Evolutionary conservation across 2,797 vertebrate species (phyloP).

Genomic region (Coracias cyanogaster): DNA sequence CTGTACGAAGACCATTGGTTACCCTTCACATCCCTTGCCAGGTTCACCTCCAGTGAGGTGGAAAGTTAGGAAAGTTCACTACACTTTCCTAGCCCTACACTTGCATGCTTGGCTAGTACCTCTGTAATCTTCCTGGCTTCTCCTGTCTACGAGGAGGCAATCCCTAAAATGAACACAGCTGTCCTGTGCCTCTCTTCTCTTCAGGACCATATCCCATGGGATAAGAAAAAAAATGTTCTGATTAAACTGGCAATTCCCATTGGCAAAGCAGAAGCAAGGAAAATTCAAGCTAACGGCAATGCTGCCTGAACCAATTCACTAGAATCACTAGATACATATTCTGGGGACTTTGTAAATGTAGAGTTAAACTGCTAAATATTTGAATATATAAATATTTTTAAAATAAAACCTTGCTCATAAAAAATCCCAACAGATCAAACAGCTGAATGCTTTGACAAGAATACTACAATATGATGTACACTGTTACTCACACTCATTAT

Average conservation of each 20-base stretch:
- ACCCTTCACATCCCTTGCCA: background rate
- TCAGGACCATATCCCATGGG: background rate
- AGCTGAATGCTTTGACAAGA: background rate
- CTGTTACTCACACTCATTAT: background rate
- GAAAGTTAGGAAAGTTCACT: too few species aligned
- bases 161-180: background rate
- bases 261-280: background rate
- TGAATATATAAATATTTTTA: background rate
- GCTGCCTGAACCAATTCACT: background rate
- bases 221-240: background rate
- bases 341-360: background rate
- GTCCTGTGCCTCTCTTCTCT: background rate
- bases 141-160: background rate
- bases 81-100: background rate
- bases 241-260: background rate
- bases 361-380: background rate
- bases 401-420: background rate
- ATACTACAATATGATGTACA: background rate
- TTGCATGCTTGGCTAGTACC: fast-evolving
- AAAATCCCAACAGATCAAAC: background rate
- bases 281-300: background rate
- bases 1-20: background rate
- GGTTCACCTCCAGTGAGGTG: background rate
- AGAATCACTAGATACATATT: background rate
- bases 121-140: background rate